Conservation (phyloP, 2,797 vertebrate genomes). For the Sebastes taczanowskii region DNA sequence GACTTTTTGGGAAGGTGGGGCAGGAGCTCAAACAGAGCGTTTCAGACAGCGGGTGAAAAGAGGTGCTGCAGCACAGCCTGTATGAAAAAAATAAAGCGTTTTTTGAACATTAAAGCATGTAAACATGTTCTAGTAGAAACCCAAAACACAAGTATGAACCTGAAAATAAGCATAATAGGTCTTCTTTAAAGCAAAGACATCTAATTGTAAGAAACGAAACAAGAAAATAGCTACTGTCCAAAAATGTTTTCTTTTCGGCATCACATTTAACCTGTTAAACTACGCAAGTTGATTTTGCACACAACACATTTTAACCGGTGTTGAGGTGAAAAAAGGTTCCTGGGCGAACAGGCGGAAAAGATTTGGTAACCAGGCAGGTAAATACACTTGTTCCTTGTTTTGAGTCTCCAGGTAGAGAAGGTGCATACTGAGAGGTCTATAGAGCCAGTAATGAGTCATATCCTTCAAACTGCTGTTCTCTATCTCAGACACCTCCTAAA, state of each 20-base stretch:
- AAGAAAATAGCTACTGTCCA: neutral
- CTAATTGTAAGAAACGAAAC: neutral
- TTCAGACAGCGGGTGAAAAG: too few species aligned
- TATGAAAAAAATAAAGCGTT: too few species aligned
- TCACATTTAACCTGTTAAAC: conserved; percentile 2
- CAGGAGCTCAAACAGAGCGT: too few species aligned
- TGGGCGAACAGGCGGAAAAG: conserved; percentile 21
- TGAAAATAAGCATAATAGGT: too few species aligned
- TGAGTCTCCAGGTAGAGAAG: conserved; percentile 21
- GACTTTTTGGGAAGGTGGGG: too few species aligned
- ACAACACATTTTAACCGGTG: conserved; percentile 19
- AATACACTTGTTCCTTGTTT: conserved; percentile 50
- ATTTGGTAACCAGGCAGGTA: conserved; percentile 45
- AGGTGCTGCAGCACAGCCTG: too few species aligned
- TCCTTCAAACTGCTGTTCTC: conserved; percentile 62
- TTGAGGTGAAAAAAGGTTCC: conserved; percentile 23
- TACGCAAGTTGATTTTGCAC: neutral
- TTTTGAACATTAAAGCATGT: too few species aligned
- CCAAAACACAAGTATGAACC: too few species aligned
- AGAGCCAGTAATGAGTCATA: conserved; percentile 72
- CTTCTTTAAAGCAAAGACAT: neutral
- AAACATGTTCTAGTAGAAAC: too few species aligned
- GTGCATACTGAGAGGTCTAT: conserved; percentile 39
- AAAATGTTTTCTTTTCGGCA: neutral
- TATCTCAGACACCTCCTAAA: conserved; percentile 71